These are phyloP conservation scores for Limnothrissa miodon DNA, from an alignment of 2,113 vertebrate genomes.

Conservation along the genomic window DNA sequence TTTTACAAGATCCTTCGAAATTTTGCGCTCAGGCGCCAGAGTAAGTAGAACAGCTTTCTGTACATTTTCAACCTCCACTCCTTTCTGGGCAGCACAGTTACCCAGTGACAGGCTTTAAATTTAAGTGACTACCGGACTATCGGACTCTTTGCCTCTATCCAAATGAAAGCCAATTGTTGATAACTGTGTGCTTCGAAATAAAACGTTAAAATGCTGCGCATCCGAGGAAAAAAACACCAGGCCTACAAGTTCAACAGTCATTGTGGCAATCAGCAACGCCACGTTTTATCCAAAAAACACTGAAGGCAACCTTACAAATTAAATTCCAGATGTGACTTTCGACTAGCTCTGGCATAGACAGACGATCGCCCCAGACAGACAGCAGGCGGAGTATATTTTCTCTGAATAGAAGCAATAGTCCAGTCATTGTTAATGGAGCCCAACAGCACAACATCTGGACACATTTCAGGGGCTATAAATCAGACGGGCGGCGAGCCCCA, in stretches of 20 bases:
- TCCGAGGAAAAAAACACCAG: too few relatives aligned
- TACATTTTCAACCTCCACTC: neutral
- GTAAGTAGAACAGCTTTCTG: constrained; percentile 30
- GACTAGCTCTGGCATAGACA: neutral
- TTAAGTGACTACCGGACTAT: neutral
- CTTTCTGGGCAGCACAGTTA: constrained; percentile 1
- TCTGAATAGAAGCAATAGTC: neutral
- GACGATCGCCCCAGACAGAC: neutral
- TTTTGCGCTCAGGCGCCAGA: constrained; percentile 60
- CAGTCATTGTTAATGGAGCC: neutral
- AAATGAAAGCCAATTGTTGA: neutral
- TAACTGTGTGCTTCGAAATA: too few relatives aligned
- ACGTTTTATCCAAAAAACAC: neutral
- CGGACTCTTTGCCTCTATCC: neutral
- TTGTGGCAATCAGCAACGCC: neutral
- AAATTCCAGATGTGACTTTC: neutral
- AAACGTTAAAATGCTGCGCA: too few relatives aligned
- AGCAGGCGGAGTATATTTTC: neutral
- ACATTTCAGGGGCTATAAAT: neutral
- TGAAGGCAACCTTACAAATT: neutral
- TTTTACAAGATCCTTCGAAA: constrained; percentile 60
- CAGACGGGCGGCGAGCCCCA: neutral
- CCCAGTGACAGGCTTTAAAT: neutral
- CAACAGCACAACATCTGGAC: constrained; percentile 5
- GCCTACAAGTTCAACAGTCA: too few relatives aligned